Evolutionary conservation across 2,888 invertebrate species (phyloP), one percentile per base, ranked within the genome.

Genomic region (Crematogaster levior): DNA sequence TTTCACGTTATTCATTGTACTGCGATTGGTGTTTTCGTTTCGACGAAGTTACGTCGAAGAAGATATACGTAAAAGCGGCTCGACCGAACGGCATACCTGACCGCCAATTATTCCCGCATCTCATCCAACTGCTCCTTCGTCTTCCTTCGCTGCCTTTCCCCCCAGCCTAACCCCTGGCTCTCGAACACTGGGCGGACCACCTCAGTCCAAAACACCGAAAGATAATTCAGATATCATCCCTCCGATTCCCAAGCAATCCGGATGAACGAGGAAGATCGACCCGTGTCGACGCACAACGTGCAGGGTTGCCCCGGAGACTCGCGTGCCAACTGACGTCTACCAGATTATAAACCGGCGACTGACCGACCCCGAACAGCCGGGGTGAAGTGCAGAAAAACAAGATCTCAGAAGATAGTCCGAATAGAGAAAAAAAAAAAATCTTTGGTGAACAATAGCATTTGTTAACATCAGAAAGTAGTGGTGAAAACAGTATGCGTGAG

Each of bases 191-290:
- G 85, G 85, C 88, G 84, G 86, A 85, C 85, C 87, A 84, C 83
- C 85, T 48, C 75, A 84, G 86, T 34, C 34, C 82, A 80, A 88
- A 89, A 90, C 89, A 84, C 66, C 81, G 61, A 74, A 84, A 89
- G 91, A 93, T 93, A 93, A 93, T 93, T 92, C 90, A 93, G 93
- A 93, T 92, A 93, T 93, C 92, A 92, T 92, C 92, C 92, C 91
- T 87, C 83, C 87, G 89, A 89, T 90, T 87, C 88, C 84, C 87
- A 72, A 79, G 88, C 86, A 85, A 85, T 86, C 88, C 86, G 66
- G 56, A 83, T 48, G 85, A 85, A 87, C 82, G 81, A 84, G 86
- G 83, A 83, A 85, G 85, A 82, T 84, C 85, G 86, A 86, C 74
- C 79, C 81, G 75, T 82, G 85, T 66, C 84, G 84, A 84, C 80